Evolutionary conservation across 2,888 invertebrate genomes (phyloP), one percentile per base, ranked within the genome.

Genomic region (Gasteruption jaculator): DNA sequence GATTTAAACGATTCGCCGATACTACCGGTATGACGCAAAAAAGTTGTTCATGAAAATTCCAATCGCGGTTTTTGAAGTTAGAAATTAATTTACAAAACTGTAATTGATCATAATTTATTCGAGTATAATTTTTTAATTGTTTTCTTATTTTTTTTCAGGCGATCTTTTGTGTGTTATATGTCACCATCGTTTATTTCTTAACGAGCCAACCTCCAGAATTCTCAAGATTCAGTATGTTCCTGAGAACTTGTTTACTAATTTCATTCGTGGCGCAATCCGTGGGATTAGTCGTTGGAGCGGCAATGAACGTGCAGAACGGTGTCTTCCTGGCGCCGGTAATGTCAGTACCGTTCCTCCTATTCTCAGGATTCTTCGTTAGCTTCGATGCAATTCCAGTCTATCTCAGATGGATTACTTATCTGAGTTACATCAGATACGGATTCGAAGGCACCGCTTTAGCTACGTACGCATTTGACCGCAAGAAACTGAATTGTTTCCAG

Each of bases 341-440:
- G 89, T 91, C 91, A 1, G 94, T 95, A 31, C 95, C 95, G 22
- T 92, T 96, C 76, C 78, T 96, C 41, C 76, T 95, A 44, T 95
- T 95, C 80, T 92, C 92, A 56, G 95, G 95, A 5, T 95, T 95
- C 83, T 95, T 95, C 74, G 93, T 95, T 25, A 93, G 91, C 48
- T 92, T 95, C 74, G 91, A 93, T 69, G 92, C 94, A 2, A 95
- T 96, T 63, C 95, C 95, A 0, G 82, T 88, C 2, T 96, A 95
- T 71, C 76, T 96, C 38, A 81, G 93, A 52, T 95, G 95, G 94
- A 86, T 96, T 60, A 92, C 94, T 0, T 95, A 95, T 64, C 76
- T 93, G 6, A 93, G 93, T 0, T 95, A 94, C 73, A 92, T 95
- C 61, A 78, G 94, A 54, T 96, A 95, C 67, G 91, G 93, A 22